Evolutionary conservation across 2,888 invertebrate genomes (phyloP).

Genomic region (Trileptium ribeirensis): DNA sequence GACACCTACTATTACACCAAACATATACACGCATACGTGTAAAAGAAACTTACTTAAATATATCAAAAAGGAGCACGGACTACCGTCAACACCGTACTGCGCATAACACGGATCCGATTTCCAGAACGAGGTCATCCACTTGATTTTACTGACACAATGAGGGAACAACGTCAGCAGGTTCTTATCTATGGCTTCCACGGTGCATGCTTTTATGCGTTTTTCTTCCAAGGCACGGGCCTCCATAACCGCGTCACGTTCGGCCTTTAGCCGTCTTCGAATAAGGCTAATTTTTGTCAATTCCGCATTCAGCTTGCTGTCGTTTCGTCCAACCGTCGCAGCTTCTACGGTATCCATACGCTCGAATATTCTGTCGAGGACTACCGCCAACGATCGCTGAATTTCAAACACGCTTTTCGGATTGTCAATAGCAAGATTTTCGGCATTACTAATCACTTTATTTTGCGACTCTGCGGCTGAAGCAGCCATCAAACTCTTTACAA

Average conservation of each 20-base stretch:
- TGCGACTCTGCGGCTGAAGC: neutral
- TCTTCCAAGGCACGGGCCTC: too few species aligned
- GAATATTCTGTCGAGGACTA: too few species aligned
- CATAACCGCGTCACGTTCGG: too few species aligned
- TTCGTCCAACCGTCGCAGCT: neutral
- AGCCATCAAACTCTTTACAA: neutral
- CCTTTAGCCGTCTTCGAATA: too few species aligned
- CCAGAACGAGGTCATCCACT: slow-evolving; percentile 54
- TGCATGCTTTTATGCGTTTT: too few species aligned
- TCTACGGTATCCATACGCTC: neutral
- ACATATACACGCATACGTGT: too few species aligned
- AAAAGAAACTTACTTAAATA: slow-evolving; percentile 49
- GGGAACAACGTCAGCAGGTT: slow-evolving; percentile 46
- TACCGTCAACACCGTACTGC: slow-evolving; percentile 53
- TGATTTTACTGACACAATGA: slow-evolving; percentile 48
- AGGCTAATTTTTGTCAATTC: neutral
- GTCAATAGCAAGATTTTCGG: neutral
- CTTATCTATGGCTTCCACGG: too few species aligned
- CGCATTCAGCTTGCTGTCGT: neutral
- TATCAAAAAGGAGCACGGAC: slow-evolving; percentile 53
- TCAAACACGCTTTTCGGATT: neutral
- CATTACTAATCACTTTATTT: neutral
- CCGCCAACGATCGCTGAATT: too few species aligned
- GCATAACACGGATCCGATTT: slow-evolving; percentile 53
- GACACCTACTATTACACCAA: too few species aligned